These are phyloP conservation scores for Sardinella longiceps DNA, from an alignment of 2,797 vertebrate species.

Conservation along the genomic window DNA sequence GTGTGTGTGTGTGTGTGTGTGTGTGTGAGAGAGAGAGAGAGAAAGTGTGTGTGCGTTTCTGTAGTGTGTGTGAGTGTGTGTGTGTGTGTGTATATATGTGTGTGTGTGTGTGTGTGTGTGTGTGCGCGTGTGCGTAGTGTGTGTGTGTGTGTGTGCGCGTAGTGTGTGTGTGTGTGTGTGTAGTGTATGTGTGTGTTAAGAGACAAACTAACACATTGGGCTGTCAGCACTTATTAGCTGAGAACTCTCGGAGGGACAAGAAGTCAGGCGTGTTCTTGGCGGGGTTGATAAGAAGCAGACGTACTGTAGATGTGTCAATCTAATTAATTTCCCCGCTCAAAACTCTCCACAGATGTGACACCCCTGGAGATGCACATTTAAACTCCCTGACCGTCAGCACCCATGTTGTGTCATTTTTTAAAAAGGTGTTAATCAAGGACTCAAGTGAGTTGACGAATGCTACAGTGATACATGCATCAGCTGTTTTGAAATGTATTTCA, in stretches of 20 bases:
- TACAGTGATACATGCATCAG: slow-evolving; percentile 1
- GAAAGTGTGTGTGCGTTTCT: background rate
- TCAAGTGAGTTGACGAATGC: background rate
- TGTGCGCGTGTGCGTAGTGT: too few species aligned
- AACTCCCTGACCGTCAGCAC: slow-evolving; percentile 19
- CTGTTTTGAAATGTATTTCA: background rate
- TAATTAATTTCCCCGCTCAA: slow-evolving; percentile 22
- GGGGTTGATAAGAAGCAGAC: slow-evolving; percentile 9
- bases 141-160: background rate
- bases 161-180: background rate
- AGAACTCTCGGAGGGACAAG: background rate
- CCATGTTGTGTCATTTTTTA: background rate
- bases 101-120: slow-evolving; percentile 15
- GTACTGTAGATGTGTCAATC: slow-evolving; percentile 19
- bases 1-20: background rate
- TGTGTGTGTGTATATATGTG: background rate
- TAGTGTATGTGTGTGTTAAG: background rate
- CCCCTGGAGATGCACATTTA: slow-evolving; percentile 13
- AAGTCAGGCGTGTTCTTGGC: background rate
- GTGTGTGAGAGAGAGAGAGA: background rate
- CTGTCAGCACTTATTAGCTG: slow-evolving; percentile 17
- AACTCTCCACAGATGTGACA: background rate
- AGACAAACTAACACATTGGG: background rate
- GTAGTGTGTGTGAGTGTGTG: background rate
- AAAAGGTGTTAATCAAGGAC: background rate